A percentile compares a stretch with the other conserved stretches of the same genome.
phyloP scores from a whole-genome alignment of 2,113 vertebrate species.

The Leptodactylus fuscus region DNA sequence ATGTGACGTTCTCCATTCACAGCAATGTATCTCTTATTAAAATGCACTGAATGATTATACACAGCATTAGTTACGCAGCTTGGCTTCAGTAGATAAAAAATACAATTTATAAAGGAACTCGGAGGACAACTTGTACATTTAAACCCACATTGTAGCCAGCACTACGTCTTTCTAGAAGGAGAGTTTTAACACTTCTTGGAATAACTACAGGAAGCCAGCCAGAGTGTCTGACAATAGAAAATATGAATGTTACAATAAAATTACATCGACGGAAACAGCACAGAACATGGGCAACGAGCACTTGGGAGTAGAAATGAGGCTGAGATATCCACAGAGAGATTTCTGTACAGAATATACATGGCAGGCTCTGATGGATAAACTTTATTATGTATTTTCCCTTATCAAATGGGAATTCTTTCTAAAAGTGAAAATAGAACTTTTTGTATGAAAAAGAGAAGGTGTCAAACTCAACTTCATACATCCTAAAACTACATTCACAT shows the following conservation, averaged over 20 bases:
- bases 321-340: conserved; percentile 26
- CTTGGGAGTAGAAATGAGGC: conserved; percentile 42
- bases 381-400: conserved; percentile 13
- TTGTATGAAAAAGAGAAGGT: neutral
- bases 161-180: conserved; percentile 7
- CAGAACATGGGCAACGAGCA: conserved; percentile 40
- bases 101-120: conserved; percentile 42
- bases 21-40: conserved; percentile 44
- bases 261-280: conserved; percentile 39
- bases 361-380: neutral
- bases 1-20: conserved; percentile 38
- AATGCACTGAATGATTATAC: conserved; percentile 52
- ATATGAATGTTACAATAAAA: conserved; percentile 49
- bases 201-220: conserved; percentile 38
- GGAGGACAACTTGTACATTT: conserved; percentile 52
- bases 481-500: conserved; percentile 15
- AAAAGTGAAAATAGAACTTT: conserved; percentile 21
- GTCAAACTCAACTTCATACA: conserved; percentile 4
- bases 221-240: conserved; percentile 31
- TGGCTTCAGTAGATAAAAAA: conserved; percentile 49
- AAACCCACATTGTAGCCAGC: conserved; percentile 31
- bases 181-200: conserved; percentile 22
- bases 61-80: conserved; percentile 47
- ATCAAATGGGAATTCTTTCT: conserved; percentile 8
- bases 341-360: conserved; percentile 52